Evolutionary conservation across 23 tunicate species (phyloP).

Genomic region (Trididemnum nubilum): DNA sequence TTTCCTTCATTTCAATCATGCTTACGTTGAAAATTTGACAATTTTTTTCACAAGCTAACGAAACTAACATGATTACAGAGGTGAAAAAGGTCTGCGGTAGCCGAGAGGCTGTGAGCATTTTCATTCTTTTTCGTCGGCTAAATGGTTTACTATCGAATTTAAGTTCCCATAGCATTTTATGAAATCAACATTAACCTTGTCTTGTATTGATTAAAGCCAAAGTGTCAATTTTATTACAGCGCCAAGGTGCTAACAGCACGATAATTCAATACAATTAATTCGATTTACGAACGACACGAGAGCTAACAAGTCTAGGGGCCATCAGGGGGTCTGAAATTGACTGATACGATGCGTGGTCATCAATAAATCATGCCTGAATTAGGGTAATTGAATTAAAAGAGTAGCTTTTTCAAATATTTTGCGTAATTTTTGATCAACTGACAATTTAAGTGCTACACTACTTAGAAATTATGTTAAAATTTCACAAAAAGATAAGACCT

Average conservation of each 20-base stretch:
- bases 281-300: conserved; percentile 1
- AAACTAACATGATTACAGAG: background rate
- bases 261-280: conserved; percentile 3
- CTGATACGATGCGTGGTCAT: conserved; percentile 3
- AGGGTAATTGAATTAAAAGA: conserved; percentile 15
- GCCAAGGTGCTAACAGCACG: background rate
- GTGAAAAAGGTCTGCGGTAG: conserved; percentile 12
- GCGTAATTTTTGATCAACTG: too few species aligned
- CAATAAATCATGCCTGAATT: conserved; percentile 35
- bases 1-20: conserved; percentile 14
- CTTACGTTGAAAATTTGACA: background rate
- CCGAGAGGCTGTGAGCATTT: background rate
- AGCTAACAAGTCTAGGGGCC: background rate
- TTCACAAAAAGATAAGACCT: too few species aligned
- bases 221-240: conserved; percentile 18
- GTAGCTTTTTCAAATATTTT: too few species aligned
- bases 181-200: conserved; percentile 48
- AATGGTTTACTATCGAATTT: conserved; percentile 42
- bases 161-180: conserved; percentile 36
- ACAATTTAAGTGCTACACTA: too few species aligned
- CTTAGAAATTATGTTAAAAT: too few species aligned
- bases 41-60: background rate
- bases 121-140: background rate
- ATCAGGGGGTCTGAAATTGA: too few species aligned
- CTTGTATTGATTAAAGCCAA: conserved; percentile 13